phyloP scores from a whole-genome alignment of 2,797 vertebrate species.

The Sebastes flavidus region DNA sequence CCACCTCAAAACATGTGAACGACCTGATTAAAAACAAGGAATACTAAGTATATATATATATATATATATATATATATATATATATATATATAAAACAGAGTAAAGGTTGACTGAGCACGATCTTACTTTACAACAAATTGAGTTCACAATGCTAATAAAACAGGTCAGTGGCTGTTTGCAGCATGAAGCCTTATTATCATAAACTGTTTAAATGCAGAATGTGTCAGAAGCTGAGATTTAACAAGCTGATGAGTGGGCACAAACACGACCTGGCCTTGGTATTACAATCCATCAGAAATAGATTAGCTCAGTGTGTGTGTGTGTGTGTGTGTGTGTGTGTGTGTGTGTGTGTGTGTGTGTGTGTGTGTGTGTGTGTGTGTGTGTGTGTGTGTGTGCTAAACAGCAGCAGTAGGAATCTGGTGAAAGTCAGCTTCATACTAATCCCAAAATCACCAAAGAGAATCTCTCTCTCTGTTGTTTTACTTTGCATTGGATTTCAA shows the following conservation, averaged over 20 bases:
- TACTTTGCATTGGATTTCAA: neutral
- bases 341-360: neutral
- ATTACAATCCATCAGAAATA: constrained; percentile 49
- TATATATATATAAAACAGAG: too few species aligned
- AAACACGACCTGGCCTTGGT: constrained; percentile 55
- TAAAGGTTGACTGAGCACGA: neutral
- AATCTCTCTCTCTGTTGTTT: neutral
- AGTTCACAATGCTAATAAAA: constrained; percentile 16
- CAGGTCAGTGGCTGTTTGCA: constrained; percentile 16
- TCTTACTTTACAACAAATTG: neutral
- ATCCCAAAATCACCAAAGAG: neutral
- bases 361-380: neutral
- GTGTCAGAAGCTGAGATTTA: constrained; percentile 50
- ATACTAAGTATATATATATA: neutral
- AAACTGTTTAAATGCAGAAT: constrained; percentile 52
- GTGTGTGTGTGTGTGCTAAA: neutral
- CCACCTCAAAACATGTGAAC: neutral
- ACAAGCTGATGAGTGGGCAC: constrained; percentile 61
- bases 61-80: too few species aligned
- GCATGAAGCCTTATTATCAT: constrained; percentile 47
- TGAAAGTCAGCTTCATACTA: neutral
- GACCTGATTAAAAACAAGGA: neutral
- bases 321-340: neutral
- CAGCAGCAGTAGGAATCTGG: neutral
- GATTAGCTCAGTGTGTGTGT: constrained; percentile 24